Base-by-base conservation (phyloP, 2,797 vertebrate species). In the Micromesistius poutassou region DNA sequence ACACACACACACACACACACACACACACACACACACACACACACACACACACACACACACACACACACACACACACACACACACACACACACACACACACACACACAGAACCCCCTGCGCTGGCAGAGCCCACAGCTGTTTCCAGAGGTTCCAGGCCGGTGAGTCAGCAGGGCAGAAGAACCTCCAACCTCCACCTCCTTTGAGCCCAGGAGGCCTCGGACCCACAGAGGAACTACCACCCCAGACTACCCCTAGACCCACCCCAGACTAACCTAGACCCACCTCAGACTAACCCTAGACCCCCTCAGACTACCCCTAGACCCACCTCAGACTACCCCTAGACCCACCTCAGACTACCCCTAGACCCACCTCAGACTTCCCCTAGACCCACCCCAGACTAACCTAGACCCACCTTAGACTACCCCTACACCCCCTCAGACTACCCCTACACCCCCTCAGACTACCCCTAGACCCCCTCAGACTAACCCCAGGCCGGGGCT, bases 111-210 rank as follows among this genome's bases (percentile, higher is more conserved):
- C 85, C 74, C 78, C 81, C 22, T 19, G 16, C 3, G 83, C 85
- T 83, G 90, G 87, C 92, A 87, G 4, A 81, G 84, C 79, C 79
- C 84, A 82, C 33, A 82, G 86, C 83, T 87, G 87, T 91, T 90
- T 90, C 85, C 90, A 92, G 87, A 86, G 91, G 86, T 89, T 92
- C 87, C 87, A 89, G 85, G 91, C 86, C 80, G 90, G 86, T 91
- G 92, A 93, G 91, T 93, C 90, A 91, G 92, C 90, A 90, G 93
- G 88, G 83, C 62, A 28, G 62, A 28, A 91, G 88, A 89, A 90
- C 85, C 73, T 92, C 89, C 91, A 91, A 87, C 80, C 81, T 79
- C 79, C 82, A 83, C 87, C 88, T 86, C 92, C 93, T 93, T 87
- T 91, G 89, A 93, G 89, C 91, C 82, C 80, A 72, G 79, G 87